Conservation (phyloP, 2,797 vertebrate genomes). For the Darevskia mixta region DNA sequence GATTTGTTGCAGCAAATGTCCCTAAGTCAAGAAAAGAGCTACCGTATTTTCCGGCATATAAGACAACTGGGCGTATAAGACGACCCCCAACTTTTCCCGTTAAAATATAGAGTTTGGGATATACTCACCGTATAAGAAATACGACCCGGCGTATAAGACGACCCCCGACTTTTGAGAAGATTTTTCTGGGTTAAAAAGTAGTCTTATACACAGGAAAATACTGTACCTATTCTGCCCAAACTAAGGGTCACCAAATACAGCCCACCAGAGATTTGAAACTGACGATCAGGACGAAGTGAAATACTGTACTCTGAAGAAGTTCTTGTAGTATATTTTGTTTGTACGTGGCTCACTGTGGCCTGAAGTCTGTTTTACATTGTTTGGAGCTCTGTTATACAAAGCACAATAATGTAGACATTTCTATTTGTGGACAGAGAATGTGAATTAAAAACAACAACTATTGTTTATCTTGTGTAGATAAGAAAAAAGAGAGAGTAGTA, state of each 20-base stretch:
- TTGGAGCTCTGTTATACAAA: slow-evolving; percentile 11
- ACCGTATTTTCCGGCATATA: no score
- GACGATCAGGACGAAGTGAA: not conserved
- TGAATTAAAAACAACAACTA: no score
- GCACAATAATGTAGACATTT: not conserved
- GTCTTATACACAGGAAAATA: no score
- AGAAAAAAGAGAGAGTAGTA: slow-evolving; percentile 30
- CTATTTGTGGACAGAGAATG: not conserved
- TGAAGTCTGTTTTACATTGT: slow-evolving; percentile 7
- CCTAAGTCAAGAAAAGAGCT: not conserved
- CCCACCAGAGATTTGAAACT: not conserved
- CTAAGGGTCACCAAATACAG: not conserved
- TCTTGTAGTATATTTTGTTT: not conserved
- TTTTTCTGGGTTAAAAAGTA: no score
- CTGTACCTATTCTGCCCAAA: no score
- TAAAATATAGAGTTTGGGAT: no score
- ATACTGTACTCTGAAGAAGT: not conserved
- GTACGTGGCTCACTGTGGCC: not conserved
- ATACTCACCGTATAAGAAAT: no score
- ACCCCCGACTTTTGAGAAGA: no score
- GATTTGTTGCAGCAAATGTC: not conserved
- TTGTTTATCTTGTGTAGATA: slow-evolving; percentile 1
- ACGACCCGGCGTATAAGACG: no score
- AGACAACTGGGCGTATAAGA: no score
- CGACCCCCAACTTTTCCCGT: no score